phyloP scores from a whole-genome alignment of 2,888 invertebrate genomes.

The Lasius fuliginosus region DNA sequence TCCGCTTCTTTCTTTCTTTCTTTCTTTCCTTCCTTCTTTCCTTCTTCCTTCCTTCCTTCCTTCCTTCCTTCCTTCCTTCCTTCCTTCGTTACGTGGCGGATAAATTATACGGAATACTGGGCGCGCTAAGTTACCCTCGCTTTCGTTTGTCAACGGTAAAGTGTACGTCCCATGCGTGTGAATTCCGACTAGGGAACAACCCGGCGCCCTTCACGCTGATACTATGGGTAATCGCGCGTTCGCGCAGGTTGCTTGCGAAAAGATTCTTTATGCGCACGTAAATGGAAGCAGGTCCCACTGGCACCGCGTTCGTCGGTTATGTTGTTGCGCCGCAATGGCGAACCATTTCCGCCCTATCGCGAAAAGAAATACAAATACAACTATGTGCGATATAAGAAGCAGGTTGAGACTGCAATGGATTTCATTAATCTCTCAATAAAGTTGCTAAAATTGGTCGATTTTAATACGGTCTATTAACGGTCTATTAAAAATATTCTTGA shows the following conservation, averaged over 20 bases:
- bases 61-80: neutral
- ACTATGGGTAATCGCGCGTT: conserved; percentile 62
- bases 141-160: conserved; percentile 58
- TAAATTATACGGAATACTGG: conserved; percentile 76
- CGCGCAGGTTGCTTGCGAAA: conserved; percentile 73
- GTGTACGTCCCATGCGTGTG: conserved; percentile 61
- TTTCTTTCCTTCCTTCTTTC: neutral
- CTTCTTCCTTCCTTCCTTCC: neutral
- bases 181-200: conserved; percentile 52
- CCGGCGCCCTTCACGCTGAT: conserved; percentile 55
- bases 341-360: conserved; percentile 48
- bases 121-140: conserved; percentile 65
- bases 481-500: neutral
- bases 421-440: neutral
- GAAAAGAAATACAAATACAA: conserved; percentile 32
- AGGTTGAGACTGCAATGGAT: conserved; percentile 5
- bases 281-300: conserved; percentile 67
- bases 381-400: neutral
- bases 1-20: conserved; percentile 59
- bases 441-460: neutral
- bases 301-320: conserved; percentile 52
- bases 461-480: neutral
- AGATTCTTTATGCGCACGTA: conserved; percentile 66
- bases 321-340: conserved; percentile 53
- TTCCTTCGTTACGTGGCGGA: conserved; percentile 40